Evolutionary conservation across 1,140 invertebrate species (phyloP), one percentile per base, ranked within the genome.

Genomic region (Ips nitidus): DNA sequence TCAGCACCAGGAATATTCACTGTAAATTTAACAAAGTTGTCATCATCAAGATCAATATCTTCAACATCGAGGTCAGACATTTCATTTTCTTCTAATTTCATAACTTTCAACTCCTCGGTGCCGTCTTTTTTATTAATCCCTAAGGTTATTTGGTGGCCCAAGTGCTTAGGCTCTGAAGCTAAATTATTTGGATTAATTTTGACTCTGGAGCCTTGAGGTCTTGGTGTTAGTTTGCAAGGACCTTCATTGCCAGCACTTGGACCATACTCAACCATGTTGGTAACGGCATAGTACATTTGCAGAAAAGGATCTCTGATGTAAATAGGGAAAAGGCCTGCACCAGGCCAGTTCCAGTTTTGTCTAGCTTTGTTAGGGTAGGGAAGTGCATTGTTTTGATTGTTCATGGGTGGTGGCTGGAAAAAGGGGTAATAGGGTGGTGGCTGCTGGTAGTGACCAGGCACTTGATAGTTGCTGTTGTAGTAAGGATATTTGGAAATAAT

Each of bases 261-360:
- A n/a, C 84, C 86, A 75, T 86, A 85, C 79, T 87, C 84, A 50
- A 87, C 74, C 67, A 86, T 82, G 71, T 82, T 84, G 7, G 81
- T 81, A 70, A 81, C 80, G 0, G 83, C 81, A 52, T 83, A 83
- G 5, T 82, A 81, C 52, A 84, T 76, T 47, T 80, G 80, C n/a
- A 86, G 70, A 42, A 84, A 78, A 1, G 85, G 85, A 75, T 86
- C 84, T 77, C 82, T 84, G 41, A 86, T 82, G 36, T 85, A 76
- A 50, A 86, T 78, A 8, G 85, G 86, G 74, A 87, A 86, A 52
- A 82, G 79, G 58, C 79, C 78, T 22, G 82, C 79, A 41, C 83
- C 80, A 7, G 83, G 84, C 80, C 80, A 83, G 47, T 72, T 72
- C 69, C 72, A 75, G 37, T 75, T 72, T 62, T 70, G 70, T 36